phyloP scores from a whole-genome alignment of 2,797 vertebrate species.

The Psittacula derbiana region DNA sequence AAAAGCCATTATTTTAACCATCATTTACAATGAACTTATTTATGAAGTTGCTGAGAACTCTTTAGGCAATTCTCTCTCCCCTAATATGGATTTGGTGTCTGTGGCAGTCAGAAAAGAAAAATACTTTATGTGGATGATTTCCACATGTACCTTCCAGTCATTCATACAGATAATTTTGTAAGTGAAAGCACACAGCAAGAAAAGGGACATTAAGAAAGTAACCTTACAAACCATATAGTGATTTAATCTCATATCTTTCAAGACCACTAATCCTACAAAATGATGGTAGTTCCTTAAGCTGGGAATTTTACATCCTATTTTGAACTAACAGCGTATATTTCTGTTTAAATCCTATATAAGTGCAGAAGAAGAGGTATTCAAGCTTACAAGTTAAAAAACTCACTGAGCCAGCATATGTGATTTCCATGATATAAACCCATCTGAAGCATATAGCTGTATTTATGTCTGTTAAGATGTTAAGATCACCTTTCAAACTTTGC shows the following conservation, averaged over 20 bases:
- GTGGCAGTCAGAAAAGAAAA: background rate
- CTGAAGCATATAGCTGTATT: rapidly evolving
- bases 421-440: background rate
- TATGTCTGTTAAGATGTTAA: background rate
- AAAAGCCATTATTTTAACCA: background rate
- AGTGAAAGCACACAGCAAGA: background rate
- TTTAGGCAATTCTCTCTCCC: background rate
- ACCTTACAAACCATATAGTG: background rate
- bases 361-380: background rate
- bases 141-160: background rate
- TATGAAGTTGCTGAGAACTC: background rate
- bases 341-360: background rate
- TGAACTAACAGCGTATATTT: background rate
- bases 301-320: background rate
- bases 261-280: background rate
- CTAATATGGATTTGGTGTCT: background rate
- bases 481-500: background rate
- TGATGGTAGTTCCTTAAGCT: background rate
- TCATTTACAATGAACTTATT: background rate
- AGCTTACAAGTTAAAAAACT: background rate
- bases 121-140: background rate
- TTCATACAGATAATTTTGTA: background rate
- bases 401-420: background rate
- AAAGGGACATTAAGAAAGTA: background rate
- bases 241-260: background rate